Evolutionary conservation across 2,113 vertebrate species (phyloP).

Genomic region (Oxyura jamaicensis): DNA sequence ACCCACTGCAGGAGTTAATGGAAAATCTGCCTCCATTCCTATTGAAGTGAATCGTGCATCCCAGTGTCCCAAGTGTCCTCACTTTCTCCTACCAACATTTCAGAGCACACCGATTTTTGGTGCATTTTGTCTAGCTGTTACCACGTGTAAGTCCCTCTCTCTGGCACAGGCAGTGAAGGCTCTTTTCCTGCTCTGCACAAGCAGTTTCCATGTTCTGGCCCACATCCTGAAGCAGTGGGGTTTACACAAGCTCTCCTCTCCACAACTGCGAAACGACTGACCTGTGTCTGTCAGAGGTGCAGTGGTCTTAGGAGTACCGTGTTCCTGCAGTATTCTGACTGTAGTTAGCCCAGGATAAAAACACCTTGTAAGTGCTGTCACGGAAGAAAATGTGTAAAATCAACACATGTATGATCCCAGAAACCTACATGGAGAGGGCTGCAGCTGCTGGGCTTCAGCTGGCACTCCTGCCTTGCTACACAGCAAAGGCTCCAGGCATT

Average conservation of each 20-base stretch:
- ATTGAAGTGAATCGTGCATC: not conserved
- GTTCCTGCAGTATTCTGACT: too few relatives aligned
- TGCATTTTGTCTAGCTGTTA: not conserved
- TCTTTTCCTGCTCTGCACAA: accelerated
- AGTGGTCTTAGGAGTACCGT: accelerated
- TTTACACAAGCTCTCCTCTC: not conserved
- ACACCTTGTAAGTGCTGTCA: not conserved
- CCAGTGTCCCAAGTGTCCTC: not conserved
- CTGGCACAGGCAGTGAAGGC: not conserved
- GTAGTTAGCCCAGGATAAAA: not conserved
- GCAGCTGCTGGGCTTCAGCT: not conserved
- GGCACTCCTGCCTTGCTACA: not conserved
- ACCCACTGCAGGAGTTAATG: not conserved
- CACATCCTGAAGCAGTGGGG: not conserved
- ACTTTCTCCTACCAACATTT: not conserved
- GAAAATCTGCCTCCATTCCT: not conserved
- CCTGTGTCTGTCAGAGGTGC: not conserved
- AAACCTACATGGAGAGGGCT: not conserved
- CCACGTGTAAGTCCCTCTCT: not conserved
- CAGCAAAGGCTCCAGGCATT: not conserved
- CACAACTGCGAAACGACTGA: not conserved
- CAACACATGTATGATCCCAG: accelerated
- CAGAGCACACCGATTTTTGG: not conserved
- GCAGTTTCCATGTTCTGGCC: accelerated
- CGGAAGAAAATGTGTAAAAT: accelerated